Conservation (phyloP, 2,797 vertebrate genomes). For the Zenarchopterus dispar region DNA sequence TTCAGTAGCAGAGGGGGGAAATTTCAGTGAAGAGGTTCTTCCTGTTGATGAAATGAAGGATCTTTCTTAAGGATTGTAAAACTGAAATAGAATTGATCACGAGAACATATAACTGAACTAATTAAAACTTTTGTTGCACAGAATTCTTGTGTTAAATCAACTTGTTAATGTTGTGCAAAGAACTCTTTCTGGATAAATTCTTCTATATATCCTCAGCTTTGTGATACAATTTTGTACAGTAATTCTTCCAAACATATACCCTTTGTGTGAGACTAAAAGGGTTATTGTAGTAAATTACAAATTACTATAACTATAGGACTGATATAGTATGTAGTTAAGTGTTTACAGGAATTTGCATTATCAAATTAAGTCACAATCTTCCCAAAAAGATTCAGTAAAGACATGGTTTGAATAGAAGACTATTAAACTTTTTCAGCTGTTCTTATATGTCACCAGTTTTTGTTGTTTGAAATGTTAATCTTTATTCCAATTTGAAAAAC, state of each 20-base stretch:
- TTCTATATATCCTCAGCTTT: background rate
- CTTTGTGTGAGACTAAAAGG: no score
- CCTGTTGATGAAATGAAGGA: background rate
- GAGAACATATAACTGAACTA: background rate
- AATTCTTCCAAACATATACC: no score
- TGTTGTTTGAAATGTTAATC: no score
- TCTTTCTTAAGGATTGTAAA: conserved; percentile 59
- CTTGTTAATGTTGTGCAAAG: background rate
- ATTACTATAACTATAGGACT: no score
- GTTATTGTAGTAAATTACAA: background rate
- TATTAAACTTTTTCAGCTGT: no score
- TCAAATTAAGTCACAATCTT: no score
- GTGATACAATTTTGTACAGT: background rate
- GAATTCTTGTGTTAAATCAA: background rate
- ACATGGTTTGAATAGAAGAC: no score
- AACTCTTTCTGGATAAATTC: background rate
- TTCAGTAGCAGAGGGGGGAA: conserved; percentile 32
- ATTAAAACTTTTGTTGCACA: background rate
- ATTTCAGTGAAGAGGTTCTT: conserved; percentile 5
- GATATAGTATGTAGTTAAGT: no score
- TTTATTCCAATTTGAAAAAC: no score
- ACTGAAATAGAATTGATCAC: background rate
- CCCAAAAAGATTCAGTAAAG: no score
- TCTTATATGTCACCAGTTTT: no score
- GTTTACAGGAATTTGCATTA: no score